A percentile compares a stretch with the other conserved stretches of the same genome.
These are phyloP conservation scores for Cylindroiulus punctatus DNA, from an alignment of 2,888 invertebrate species.

Conservation along the genomic window DNA sequence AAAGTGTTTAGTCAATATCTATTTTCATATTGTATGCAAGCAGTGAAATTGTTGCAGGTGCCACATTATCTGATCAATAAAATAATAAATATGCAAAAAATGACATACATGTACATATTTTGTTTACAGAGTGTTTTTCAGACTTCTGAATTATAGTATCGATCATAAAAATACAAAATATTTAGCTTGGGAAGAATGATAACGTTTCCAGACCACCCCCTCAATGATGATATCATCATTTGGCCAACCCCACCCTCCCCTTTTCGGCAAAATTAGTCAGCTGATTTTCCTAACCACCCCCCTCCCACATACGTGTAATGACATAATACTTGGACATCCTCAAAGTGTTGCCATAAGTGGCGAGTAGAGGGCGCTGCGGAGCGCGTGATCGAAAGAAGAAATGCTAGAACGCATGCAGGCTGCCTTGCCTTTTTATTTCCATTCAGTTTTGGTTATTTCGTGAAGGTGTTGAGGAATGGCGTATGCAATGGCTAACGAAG, in stretches of 20 bases:
- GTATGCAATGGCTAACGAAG: constrained; percentile 56
- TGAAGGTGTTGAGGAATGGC: background rate
- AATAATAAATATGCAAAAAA: background rate
- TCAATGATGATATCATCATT: no score
- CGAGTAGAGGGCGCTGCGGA: background rate
- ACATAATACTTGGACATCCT: no score
- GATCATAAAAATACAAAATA: no score
- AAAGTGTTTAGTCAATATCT: background rate
- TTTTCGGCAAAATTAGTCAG: no score
- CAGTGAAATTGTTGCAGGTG: background rate
- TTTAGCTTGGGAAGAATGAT: no score
- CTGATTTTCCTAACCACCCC: no score
- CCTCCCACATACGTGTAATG: no score
- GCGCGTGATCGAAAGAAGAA: background rate
- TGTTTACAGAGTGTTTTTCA: no score
- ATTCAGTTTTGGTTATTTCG: constrained; percentile 8
- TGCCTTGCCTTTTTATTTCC: background rate
- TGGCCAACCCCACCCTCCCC: no score
- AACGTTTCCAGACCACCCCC: no score
- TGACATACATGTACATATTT: no score
- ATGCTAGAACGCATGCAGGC: background rate
- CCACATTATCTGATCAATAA: background rate
- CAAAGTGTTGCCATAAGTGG: background rate
- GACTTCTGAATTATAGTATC: no score
- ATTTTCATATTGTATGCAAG: constrained; percentile 1